These are phyloP conservation scores for Dallia pectoralis DNA, from an alignment of 2,797 vertebrate genomes.

Conservation along the genomic window DNA sequence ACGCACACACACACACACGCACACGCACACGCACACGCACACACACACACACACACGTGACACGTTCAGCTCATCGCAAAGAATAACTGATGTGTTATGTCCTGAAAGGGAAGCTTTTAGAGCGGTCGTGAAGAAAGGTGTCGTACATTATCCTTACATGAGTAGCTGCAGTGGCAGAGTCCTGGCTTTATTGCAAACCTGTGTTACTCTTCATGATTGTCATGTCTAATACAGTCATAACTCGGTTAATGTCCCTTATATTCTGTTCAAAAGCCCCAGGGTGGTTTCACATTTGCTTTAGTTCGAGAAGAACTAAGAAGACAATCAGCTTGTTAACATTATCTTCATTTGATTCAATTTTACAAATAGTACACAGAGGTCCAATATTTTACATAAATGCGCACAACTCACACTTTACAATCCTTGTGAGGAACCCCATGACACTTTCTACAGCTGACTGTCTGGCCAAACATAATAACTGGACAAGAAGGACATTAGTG, in stretches of 20 bases:
- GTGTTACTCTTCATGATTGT: conserved; percentile 43
- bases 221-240: conserved; percentile 16
- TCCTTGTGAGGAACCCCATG: no score
- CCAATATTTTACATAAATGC: no score
- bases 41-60: not conserved
- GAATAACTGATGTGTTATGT: conserved; percentile 2
- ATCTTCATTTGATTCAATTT: no score
- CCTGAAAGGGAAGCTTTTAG: conserved; percentile 51
- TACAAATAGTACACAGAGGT: no score
- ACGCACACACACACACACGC: not conserved
- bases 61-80: conserved; percentile 19
- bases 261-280: not conserved
- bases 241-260: conserved; percentile 11
- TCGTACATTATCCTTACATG: conserved; percentile 30
- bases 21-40: conserved; percentile 10
- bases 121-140: conserved; percentile 45
- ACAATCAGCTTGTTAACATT: not conserved
- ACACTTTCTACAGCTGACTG: no score
- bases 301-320: not conserved
- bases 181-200: conserved; percentile 44
- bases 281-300: conserved; percentile 2
- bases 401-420: no score
- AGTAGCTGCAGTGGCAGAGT: conserved; percentile 3
- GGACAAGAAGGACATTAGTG: no score
- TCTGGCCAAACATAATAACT: no score